Evolutionary conservation across 2,113 vertebrate genomes (phyloP), one percentile per base, ranked within the genome.

Genomic region (Camelus bactrianus): DNA sequence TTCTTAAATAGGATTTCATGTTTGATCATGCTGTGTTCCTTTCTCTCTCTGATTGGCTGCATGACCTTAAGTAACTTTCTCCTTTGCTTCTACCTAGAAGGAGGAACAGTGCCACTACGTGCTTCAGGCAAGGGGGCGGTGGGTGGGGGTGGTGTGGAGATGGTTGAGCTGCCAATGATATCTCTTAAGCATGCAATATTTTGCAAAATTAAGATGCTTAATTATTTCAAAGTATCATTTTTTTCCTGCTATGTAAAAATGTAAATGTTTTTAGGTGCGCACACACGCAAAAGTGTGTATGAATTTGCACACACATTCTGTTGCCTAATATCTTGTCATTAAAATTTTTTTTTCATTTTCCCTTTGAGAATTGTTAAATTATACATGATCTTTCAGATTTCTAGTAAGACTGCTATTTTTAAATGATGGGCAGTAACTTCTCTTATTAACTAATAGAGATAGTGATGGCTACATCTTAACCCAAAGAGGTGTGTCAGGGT

Each of bases 291-390:
- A 24, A 0, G 0, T 65, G 17, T 35, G 35, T 69, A 26, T 58
- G 46, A 38, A 3, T 86, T 91, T 79, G 24, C n/a, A 75, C 16
- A 54, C 17, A 70, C 9, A 17, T 84, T 88, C 89, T 93, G 20
- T 52, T 72, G 35, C 26, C 24, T 84, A 60, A 75, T 91, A 11
- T 17, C 30, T 92, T 17, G 69, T 75, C 22, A 32, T 58, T 87
- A 79, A 94, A 90, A 56, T 75, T 22, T 42, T 84, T 65, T 92
- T 95, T 94, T 81, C 24, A 42, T 60, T 84, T 95, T 93, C 70
- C 15, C 64, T 94, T 96, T 96, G 28, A 84, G 72, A 97, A 89
- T 89, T 85, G 2, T 80, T 87, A 93, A 94, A 69, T 64, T 28
- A 46, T 35, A 4, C 22, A 28, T 70, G 46, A 70, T 79, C 50